Evolutionary conservation across 1,140 invertebrate species (phyloP).

Genomic region (Drosophila lacertosa): DNA sequence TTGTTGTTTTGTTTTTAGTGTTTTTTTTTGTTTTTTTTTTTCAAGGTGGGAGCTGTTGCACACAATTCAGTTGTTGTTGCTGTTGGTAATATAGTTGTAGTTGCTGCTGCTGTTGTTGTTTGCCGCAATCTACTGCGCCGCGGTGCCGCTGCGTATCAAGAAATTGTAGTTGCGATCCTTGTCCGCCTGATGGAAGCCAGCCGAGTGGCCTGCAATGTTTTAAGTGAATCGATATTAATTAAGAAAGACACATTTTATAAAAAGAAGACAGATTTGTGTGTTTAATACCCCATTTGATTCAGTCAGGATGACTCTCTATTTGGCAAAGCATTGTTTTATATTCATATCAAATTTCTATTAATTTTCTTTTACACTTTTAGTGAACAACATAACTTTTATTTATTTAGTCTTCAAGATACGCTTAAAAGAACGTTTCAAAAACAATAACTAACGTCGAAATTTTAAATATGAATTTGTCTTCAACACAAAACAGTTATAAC

Average conservation of each 20-base stretch:
- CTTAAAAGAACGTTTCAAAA: no score
- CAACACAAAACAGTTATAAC: no score
- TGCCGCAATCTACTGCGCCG: constrained; percentile 51
- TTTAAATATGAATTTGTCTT: no score
- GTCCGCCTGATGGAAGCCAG: constrained; percentile 64
- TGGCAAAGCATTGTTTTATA: no score
- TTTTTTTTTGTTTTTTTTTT: constrained; percentile 25
- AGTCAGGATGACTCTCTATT: no score
- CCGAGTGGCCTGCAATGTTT: constrained; percentile 13
- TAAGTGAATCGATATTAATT: not conserved
- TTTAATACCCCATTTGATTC: no score
- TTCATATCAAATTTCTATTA: no score
- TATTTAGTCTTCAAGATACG: no score
- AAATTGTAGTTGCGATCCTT: constrained; percentile 74
- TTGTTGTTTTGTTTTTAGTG: constrained; percentile 37
- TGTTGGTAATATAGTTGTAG: constrained; percentile 21
- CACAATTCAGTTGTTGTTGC: constrained; percentile 72
- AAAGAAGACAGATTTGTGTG: not conserved
- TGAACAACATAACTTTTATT: no score
- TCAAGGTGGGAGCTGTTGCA: constrained; percentile 78
- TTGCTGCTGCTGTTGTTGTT: constrained; percentile 6
- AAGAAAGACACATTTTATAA: not conserved
- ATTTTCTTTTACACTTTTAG: no score
- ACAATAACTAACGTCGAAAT: no score
- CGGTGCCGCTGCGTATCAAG: constrained; percentile 64